Evolutionary conservation across 2,888 invertebrate genomes (phyloP).

Genomic region (Acronicta psi): DNA sequence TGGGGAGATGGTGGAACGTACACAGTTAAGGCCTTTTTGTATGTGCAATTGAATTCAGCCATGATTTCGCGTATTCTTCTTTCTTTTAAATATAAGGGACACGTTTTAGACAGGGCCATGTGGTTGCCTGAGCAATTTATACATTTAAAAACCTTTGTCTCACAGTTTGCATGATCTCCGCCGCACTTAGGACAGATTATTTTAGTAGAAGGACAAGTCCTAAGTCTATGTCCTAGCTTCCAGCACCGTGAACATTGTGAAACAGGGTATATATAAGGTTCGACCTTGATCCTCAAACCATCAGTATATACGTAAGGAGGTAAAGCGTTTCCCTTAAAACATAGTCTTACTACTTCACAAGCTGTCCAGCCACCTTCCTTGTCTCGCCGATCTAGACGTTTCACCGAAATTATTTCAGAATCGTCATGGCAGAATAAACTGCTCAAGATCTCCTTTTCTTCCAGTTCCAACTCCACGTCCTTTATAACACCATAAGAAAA

Average conservation of each 20-base stretch:
- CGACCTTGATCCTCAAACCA: no score
- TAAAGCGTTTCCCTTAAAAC: constrained; percentile 1
- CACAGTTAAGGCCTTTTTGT: no score
- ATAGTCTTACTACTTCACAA: background rate
- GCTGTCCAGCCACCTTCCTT: background rate
- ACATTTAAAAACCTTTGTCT: no score
- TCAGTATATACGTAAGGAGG: background rate
- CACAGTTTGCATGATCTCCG: no score
- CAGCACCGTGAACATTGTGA: background rate
- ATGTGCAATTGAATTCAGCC: no score
- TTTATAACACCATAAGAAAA: constrained; percentile 4
- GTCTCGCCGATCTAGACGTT: background rate
- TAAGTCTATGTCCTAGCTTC: background rate
- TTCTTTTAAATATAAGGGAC: background rate
- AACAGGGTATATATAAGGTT: background rate
- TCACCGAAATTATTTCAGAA: no score
- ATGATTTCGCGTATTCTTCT: background rate
- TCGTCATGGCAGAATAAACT: background rate
- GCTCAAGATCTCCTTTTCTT: background rate
- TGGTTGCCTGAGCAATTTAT: no score
- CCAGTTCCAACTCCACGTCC: background rate
- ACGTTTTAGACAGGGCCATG: background rate
- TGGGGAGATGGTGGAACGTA: no score
- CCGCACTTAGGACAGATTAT: no score
- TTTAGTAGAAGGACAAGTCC: no score